These are phyloP conservation scores for Lasiurus borealis DNA, from an alignment of 2,113 vertebrate genomes.

Conservation along the genomic window DNA sequence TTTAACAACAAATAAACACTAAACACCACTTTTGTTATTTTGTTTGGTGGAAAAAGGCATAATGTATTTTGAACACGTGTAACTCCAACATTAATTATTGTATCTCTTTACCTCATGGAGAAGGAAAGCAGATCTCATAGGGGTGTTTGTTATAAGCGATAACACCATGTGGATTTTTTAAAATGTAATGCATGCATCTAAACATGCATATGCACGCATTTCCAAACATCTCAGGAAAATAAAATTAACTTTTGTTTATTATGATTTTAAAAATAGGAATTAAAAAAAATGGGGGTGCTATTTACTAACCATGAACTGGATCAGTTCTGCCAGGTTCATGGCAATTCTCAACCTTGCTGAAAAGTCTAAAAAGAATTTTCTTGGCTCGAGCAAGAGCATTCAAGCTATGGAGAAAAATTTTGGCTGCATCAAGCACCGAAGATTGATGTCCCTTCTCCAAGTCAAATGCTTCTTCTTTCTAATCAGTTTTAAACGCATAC, in stretches of 20 bases:
- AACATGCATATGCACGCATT: background rate
- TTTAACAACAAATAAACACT: background rate
- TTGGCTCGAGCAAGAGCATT: background rate
- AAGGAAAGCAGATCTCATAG: background rate
- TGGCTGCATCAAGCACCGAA: constrained; percentile 55
- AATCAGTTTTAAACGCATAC: constrained; percentile 67
- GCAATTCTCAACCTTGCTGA: background rate
- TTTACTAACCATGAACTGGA: background rate
- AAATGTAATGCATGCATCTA: background rate
- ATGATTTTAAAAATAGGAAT: background rate
- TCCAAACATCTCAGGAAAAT: background rate
- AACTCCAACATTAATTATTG: background rate
- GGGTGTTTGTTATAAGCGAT: background rate
- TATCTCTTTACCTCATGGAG: background rate
- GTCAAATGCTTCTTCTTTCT: constrained; percentile 67
- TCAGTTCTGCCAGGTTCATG: background rate
- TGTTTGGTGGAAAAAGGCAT: background rate
- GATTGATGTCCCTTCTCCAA: constrained; percentile 36
- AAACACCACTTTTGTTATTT: background rate
- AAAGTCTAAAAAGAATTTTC: constrained; percentile 1
- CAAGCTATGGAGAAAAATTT: constrained; percentile 38
- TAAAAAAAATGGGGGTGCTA: background rate
- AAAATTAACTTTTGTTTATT: background rate
- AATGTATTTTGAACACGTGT: background rate
- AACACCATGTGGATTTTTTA: background rate